phyloP scores from a whole-genome alignment of 2,888 invertebrate species.

The Orchesella flavescens region DNA sequence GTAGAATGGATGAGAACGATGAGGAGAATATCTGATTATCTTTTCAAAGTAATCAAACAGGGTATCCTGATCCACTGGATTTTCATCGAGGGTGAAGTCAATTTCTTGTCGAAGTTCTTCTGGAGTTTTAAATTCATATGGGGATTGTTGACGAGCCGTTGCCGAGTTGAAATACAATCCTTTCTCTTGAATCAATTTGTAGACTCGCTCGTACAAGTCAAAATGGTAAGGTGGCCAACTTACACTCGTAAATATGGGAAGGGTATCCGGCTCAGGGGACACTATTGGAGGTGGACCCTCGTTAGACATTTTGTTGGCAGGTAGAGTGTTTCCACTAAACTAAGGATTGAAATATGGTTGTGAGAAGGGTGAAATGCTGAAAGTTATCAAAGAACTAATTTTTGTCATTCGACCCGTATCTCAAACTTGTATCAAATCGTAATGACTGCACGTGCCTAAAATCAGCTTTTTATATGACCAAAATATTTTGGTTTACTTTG shows the following conservation, averaged over 20 bases:
- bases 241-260: conserved; percentile 18
- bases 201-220: conserved; percentile 19
- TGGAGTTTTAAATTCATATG: conserved; percentile 32
- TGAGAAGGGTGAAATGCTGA: too few species aligned
- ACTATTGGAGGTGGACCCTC: conserved; percentile 1
- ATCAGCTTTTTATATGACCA: too few species aligned
- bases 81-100: conserved; percentile 30
- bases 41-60: conserved; percentile 29
- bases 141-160: conserved; percentile 19
- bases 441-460: too few species aligned
- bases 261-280: neutral
- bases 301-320: conserved; percentile 1
- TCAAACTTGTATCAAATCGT: too few species aligned
- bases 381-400: too few species aligned
- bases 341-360: too few species aligned
- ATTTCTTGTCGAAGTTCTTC: conserved; percentile 32
- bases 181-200: conserved; percentile 33
- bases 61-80: conserved; percentile 15
- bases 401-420: too few species aligned
- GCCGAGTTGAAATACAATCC: conserved; percentile 31
- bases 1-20: conserved; percentile 46
- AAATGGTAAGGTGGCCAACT: conserved; percentile 36
- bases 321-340: neutral
- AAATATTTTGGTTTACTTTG: too few species aligned
- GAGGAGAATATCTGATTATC: conserved; percentile 41